phyloP scores from a whole-genome alignment of 2,888 invertebrate species.

The Polyploca ridens region DNA sequence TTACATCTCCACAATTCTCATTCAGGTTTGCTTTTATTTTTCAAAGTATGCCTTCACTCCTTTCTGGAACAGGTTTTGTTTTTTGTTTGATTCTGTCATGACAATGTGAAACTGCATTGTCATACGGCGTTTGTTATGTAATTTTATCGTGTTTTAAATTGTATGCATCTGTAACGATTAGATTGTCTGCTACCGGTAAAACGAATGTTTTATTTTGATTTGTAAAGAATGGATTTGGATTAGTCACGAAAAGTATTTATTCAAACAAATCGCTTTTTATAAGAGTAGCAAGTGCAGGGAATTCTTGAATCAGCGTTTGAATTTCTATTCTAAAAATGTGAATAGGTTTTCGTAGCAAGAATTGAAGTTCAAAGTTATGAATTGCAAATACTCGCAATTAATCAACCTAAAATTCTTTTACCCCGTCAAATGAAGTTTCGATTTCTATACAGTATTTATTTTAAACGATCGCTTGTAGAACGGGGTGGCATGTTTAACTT shows the following conservation, averaged over 20 bases:
- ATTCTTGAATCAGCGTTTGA: background rate
- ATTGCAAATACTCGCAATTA: slow-evolving; percentile 6
- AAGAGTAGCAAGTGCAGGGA: background rate
- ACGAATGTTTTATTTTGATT: slow-evolving; percentile 32
- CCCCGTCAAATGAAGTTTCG: slow-evolving; percentile 11
- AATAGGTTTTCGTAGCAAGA: background rate
- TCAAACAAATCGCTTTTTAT: background rate
- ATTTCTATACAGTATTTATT: slow-evolving; percentile 12
- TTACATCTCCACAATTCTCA: slow-evolving; percentile 72
- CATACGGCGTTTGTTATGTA: slow-evolving; percentile 60
- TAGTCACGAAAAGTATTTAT: background rate
- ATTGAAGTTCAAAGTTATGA: background rate
- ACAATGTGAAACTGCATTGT: slow-evolving; percentile 54
- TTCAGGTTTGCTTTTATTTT: slow-evolving; percentile 17
- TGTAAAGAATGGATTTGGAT: too few relatives aligned
- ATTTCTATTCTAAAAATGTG: background rate
- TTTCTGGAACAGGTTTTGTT: slow-evolving; percentile 46
- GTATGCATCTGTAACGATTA: slow-evolving; percentile 67
- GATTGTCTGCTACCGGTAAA: slow-evolving; percentile 63
- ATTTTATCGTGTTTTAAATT: slow-evolving; percentile 60
- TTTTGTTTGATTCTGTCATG: slow-evolving; percentile 35
- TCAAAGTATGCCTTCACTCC: slow-evolving; percentile 37
- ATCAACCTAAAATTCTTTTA: background rate
- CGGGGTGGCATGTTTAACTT: slow-evolving; percentile 57
- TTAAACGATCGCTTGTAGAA: slow-evolving; percentile 17